Percentiles rank a stretch among this genome's conserved stretches.
Evolutionary conservation across 2,888 invertebrate species (phyloP).

Genomic region (Aporophyla lueneburgensis): DNA sequence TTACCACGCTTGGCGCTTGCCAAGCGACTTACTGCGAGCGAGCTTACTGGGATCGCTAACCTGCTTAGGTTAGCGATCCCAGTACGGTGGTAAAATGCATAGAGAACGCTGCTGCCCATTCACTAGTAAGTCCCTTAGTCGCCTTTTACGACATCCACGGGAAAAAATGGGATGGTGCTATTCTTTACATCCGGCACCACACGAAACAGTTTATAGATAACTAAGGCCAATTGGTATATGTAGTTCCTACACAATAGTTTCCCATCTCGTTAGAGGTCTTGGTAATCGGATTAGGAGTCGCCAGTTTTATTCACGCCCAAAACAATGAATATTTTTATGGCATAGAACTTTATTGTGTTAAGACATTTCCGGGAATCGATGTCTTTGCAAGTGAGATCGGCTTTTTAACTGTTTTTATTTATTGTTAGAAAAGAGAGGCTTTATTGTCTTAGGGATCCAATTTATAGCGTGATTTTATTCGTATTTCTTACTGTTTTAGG

Average conservation of each 20-base stretch:
- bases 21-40: too few relatives aligned
- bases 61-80: too few relatives aligned
- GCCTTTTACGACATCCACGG: too few relatives aligned
- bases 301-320: slow-evolving; percentile 14
- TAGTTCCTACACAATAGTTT: neutral
- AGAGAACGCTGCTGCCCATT: too few relatives aligned
- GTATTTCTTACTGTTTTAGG: neutral
- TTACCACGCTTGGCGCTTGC: too few relatives aligned
- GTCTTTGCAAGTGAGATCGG: neutral
- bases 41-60: too few relatives aligned
- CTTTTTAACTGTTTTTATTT: slow-evolving; percentile 19
- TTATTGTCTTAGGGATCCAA: slow-evolving; percentile 15
- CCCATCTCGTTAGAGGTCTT: neutral
- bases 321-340: slow-evolving; percentile 38
- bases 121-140: too few relatives aligned
- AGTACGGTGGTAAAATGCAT: too few relatives aligned
- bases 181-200: too few relatives aligned
- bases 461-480: neutral
- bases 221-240: neutral
- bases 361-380: slow-evolving; percentile 2
- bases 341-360: neutral
- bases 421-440: slow-evolving; percentile 11
- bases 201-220: too few relatives aligned
- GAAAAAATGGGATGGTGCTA: too few relatives aligned
- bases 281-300: neutral